phyloP scores from a whole-genome alignment of 2,797 vertebrate genomes.

The Kryptopterus vitreolus region DNA sequence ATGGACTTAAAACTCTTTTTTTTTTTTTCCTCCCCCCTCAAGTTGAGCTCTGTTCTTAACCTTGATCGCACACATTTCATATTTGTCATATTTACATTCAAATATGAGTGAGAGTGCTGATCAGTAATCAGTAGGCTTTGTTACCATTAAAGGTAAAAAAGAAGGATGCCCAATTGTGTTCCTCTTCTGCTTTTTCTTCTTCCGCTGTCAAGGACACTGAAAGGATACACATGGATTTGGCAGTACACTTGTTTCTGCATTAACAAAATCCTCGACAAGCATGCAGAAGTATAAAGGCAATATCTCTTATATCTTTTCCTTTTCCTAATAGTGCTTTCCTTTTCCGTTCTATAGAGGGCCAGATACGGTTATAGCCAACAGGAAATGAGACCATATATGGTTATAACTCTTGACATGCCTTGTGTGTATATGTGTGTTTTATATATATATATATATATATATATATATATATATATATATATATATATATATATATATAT shows the following conservation, averaged over 20 bases:
- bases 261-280: neutral
- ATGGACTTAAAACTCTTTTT: constrained; percentile 13
- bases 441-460: too few relatives aligned
- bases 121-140: neutral
- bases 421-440: too few relatives aligned
- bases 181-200: neutral
- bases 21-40: too few relatives aligned
- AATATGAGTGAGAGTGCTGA: neutral
- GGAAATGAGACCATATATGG: neutral
- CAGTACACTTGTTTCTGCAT: neutral
- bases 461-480: too few relatives aligned
- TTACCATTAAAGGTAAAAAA: too few relatives aligned
- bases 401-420: neutral
- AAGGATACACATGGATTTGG: too few relatives aligned
- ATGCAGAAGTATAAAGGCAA: neutral
- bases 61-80: neutral
- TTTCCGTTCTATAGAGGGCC: neutral
- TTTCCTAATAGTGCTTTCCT: too few relatives aligned
- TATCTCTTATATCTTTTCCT: neutral
- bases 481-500: too few relatives aligned
- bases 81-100: constrained; percentile 12
- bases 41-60: neutral
- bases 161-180: neutral
- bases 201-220: too few relatives aligned
- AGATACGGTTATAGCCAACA: neutral